Percentiles rank a stretch among this genome's conserved stretches.
These are phyloP conservation scores for Sinocyclocheilus maitianheensis DNA, from an alignment of 2,113 vertebrate genomes.

Conservation along the genomic window DNA sequence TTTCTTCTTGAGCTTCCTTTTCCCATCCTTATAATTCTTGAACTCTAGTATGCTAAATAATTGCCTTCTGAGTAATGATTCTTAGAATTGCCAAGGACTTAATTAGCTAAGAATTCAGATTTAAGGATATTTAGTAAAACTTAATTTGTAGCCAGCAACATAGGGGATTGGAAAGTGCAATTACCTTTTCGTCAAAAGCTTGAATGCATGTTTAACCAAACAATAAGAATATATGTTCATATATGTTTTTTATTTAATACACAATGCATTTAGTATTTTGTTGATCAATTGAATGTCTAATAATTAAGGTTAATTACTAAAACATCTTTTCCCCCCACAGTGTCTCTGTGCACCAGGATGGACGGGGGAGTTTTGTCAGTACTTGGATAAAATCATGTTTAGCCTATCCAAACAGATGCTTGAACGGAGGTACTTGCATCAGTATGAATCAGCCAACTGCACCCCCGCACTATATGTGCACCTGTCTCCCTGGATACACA, in stretches of 20 bases:
- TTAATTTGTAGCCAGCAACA: background rate
- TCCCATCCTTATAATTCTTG: background rate
- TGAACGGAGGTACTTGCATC: conserved; percentile 73
- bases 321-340: conserved; percentile 59
- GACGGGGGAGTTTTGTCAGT: conserved; percentile 77
- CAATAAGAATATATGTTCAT: background rate
- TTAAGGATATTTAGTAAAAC: background rate
- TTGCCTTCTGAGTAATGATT: background rate
- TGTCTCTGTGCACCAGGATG: conserved; percentile 76
- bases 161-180: too few species aligned
- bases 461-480: conserved; percentile 68
- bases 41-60: background rate
- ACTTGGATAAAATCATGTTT: conserved; percentile 73
- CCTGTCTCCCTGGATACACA: conserved; percentile 72
- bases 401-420: conserved; percentile 71
- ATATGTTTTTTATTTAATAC: background rate
- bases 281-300: background rate
- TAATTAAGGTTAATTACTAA: background rate
- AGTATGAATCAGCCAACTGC: conserved; percentile 68
- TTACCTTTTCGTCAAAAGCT: background rate
- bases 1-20: background rate
- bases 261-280: background rate
- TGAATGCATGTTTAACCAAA: background rate
- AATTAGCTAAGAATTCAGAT: background rate
- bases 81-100: background rate